Evolutionary conservation across 1,140 invertebrate species (phyloP), one percentile per base, ranked within the genome.

Genomic region (Drosophila willistoni): DNA sequence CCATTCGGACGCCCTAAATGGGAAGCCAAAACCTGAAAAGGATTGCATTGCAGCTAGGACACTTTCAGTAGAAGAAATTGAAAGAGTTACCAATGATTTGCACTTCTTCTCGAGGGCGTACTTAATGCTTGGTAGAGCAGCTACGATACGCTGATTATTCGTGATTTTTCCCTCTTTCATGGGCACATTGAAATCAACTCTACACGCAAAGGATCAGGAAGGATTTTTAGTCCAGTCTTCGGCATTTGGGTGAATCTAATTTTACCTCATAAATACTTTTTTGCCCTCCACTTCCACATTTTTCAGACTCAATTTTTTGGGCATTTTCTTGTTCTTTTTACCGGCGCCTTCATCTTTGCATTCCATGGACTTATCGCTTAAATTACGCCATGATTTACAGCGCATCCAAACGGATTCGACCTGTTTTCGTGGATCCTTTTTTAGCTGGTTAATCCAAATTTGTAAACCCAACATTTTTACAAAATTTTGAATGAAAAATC

Each of bases 171-270:
- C 98, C 82, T 98, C 97, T 93, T 99, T 99, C 75, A 99, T 93
- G 0, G 99, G 99, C 7, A 99, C 98, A 93, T 99, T 99, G 92
- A 99, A 99, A 91, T 99, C 99, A 13, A 99, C 99, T 92, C 98
- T 98, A 84, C 67, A 94, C 2, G 19, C 3, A 9, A 12, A 51
- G 93, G 12, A 0, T 73, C 55, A 71, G 7, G 13, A 2, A 0
- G 0, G 2, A 10, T 2, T 36, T 66, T 25, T 19, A 29, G 3
- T 22, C 9, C 0, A 22, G 17, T 29, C 10, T 5, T n/a, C 12
- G 19, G 3, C 19, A 51, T 39, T 13, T 13, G 1, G 41, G 1
- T 5, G 0, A 42, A n/a, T 2, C 14, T 47, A 19, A 34, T 13
- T 5, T 64, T 42, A 97, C 96, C 97, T 94, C 93, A 98, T 97